These are phyloP conservation scores for Dendrocincla tyrannina DNA, from an alignment of 2,797 vertebrate species.

Conservation along the genomic window DNA sequence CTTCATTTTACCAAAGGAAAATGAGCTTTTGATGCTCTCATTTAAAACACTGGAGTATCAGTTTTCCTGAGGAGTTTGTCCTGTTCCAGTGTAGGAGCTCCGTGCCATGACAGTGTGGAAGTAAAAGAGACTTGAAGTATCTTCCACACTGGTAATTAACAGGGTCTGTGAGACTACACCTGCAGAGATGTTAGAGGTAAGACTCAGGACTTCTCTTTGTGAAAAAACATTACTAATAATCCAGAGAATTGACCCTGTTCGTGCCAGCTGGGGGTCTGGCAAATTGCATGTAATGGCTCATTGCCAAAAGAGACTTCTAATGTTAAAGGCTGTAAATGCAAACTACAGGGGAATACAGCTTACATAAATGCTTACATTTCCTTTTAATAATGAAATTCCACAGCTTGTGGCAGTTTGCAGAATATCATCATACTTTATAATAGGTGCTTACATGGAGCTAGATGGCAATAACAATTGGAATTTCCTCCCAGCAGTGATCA, in stretches of 20 bases:
- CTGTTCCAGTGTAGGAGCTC: neutral
- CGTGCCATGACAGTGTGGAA: neutral
- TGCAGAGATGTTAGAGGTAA: neutral
- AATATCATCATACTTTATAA: neutral
- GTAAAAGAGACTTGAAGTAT: neutral
- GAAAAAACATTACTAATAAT: neutral
- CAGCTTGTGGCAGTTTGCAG: neutral
- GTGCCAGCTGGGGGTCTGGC: neutral
- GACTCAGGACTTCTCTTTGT: neutral
- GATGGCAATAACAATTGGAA: conserved; percentile 12
- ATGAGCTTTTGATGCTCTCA: neutral
- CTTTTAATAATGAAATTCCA: neutral
- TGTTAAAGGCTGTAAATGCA: neutral
- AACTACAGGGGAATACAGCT: neutral
- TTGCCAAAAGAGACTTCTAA: neutral
- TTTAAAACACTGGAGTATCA: neutral
- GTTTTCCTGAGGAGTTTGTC: neutral
- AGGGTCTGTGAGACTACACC: neutral
- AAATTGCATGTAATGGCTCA: neutral
- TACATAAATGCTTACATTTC: neutral
- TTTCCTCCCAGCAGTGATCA: neutral
- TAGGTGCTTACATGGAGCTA: neutral
- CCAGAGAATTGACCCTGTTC: neutral
- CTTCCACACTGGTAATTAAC: neutral
- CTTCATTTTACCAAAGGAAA: neutral